Evolutionary conservation across 2,888 invertebrate genomes (phyloP).

Genomic region (Leucophenga maculata): DNA sequence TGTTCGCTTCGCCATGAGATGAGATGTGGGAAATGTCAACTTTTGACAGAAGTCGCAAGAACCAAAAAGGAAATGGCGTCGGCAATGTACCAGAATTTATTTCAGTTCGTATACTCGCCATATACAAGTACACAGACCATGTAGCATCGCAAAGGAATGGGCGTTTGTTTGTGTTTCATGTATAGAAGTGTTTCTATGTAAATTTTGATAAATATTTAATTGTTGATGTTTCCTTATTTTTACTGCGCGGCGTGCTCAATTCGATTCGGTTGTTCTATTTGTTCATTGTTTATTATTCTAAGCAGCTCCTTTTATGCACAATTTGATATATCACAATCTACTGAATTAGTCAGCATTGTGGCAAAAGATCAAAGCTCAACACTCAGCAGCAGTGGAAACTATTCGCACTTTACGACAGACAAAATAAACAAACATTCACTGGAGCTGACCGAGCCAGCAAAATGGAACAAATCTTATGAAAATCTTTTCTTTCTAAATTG

Average conservation of each 20-base stretch:
- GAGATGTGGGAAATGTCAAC: conserved; percentile 69
- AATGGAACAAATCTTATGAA: no score
- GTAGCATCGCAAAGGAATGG: no score
- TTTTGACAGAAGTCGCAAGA: conserved; percentile 57
- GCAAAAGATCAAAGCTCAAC: conserved; percentile 51
- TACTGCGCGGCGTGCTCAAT: conserved; percentile 15
- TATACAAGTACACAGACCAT: no score
- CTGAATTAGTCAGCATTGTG: conserved; percentile 26
- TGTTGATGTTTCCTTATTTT: conserved; percentile 55
- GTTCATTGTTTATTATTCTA: conserved; percentile 56
- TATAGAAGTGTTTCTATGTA: conserved; percentile 44
- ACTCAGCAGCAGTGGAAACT: conserved; percentile 54
- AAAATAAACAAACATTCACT: conserved; percentile 56
- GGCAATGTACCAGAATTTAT: conserved; percentile 46
- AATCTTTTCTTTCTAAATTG: no score
- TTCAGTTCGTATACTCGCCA: no score
- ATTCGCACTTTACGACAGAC: conserved; percentile 60
- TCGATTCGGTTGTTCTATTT: conserved; percentile 42
- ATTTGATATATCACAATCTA: conserved; percentile 40
- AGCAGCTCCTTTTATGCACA: conserved; percentile 5
- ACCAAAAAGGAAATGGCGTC: conserved; percentile 33
- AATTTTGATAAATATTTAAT: conserved; percentile 63
- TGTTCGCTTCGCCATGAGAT: conserved; percentile 32
- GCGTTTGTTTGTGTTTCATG: neutral
- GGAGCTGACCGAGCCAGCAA: no score